These are phyloP conservation scores for Gallinago undulata DNA, from an alignment of 2,113 vertebrate species.

Conservation along the genomic window DNA sequence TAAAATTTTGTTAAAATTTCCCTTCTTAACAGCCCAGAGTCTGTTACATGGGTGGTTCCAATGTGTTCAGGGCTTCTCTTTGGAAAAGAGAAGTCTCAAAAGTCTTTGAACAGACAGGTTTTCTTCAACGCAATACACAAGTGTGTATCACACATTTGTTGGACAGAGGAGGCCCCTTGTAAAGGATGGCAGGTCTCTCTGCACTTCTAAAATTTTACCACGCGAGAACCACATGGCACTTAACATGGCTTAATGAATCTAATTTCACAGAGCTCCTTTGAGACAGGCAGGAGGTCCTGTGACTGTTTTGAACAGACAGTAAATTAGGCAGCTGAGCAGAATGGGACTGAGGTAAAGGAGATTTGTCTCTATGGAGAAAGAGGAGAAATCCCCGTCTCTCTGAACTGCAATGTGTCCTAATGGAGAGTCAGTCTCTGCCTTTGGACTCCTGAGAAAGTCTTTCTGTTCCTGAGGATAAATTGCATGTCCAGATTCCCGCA, in stretches of 20 bases:
- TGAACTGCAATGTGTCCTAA: neutral
- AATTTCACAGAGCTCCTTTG: slow-evolving; percentile 21
- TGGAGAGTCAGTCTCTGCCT: neutral
- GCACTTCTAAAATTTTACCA: slow-evolving; percentile 2
- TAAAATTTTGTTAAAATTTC: neutral
- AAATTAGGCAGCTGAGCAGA: neutral
- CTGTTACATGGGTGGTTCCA: neutral
- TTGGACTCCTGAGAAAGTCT: neutral
- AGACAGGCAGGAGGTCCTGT: neutral
- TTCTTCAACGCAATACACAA: neutral
- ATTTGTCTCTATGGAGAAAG: neutral
- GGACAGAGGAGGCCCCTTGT: neutral
- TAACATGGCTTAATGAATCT: slow-evolving; percentile 9
- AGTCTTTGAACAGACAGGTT: neutral
- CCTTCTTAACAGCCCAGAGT: neutral
- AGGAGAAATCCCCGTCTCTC: neutral
- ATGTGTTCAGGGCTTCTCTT: neutral
- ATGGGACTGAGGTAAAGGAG: neutral
- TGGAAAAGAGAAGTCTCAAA: neutral
- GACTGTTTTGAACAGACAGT: neutral
- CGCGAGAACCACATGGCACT: neutral
- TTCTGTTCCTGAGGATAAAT: neutral
- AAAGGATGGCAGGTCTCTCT: neutral
- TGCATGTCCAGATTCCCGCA: neutral
- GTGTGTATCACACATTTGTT: neutral